A percentile compares a stretch with the other conserved stretches of the same genome.
Conservation (phyloP, 1,140 invertebrate genomes). For the Drosophila eugracilis region DNA sequence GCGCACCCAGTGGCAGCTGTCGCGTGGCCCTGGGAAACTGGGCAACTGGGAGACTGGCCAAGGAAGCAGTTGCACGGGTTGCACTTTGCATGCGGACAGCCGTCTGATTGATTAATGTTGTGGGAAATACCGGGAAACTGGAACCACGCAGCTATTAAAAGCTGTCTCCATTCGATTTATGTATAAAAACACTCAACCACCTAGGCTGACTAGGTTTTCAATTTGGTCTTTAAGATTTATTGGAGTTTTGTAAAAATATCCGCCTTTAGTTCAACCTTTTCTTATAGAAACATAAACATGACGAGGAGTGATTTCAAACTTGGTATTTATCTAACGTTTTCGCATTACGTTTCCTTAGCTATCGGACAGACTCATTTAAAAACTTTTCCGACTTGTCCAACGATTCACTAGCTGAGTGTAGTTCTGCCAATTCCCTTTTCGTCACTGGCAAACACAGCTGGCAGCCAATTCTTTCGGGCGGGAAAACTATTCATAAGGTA, state of each 20-base stretch:
- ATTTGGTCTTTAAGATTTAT: neutral
- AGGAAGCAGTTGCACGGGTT: constrained; percentile 59
- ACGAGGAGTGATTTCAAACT: no score
- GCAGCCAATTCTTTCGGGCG: constrained; percentile 42
- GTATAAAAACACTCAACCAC: neutral
- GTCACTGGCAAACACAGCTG: constrained; percentile 46
- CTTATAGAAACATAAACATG: no score
- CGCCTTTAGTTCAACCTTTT: no score
- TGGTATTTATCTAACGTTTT: neutral
- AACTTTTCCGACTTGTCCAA: constrained; percentile 7
- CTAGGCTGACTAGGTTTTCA: no score
- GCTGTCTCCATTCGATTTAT: neutral
- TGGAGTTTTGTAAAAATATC: no score
- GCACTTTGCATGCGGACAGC: constrained; percentile 44
- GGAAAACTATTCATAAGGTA: constrained; percentile 77
- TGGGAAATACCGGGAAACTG: constrained; percentile 10
- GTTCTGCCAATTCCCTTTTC: constrained; percentile 14
- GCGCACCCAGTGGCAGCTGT: constrained; percentile 63
- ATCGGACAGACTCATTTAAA: neutral
- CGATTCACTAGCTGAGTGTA: constrained; percentile 29
- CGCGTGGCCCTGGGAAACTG: constrained; percentile 65
- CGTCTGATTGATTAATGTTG: constrained; percentile 21
- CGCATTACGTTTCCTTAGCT: no score
- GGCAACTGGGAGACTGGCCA: constrained; percentile 34
- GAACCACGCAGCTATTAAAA: neutral